Evolutionary conservation across 2,797 vertebrate genomes (phyloP), one percentile per base, ranked within the genome.

Genomic region (Synaphobranchus kaupii): DNA sequence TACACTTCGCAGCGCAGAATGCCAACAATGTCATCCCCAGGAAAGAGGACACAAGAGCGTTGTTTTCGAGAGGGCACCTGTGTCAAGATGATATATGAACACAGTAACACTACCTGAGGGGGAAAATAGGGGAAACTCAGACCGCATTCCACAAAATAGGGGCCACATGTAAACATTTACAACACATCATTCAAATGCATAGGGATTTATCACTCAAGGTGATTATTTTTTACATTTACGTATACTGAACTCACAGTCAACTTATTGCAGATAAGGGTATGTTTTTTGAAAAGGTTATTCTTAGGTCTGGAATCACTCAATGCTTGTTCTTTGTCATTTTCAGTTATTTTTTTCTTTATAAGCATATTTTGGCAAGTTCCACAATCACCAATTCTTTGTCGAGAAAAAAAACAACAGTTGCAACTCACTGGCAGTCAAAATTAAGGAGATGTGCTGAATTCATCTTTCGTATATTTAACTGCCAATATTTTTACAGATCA

Each of bases 21-120:
- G 90, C 86, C 91, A 93, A 93, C 93, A 92, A 92, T 94, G 93
- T 92, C 92, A 92, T 93, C 92, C 63, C 90, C 85, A 66, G 17
- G 90, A 89, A 92, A 93, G 90, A 63, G 92, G 90, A 88, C 90
- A 90, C 39, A 88, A 87, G 50, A 80, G 48, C 88, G 89, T 92
- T 93, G 94, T 94, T 91, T 93, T 92, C 31, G 58, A 94, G 94
- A 93, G 92, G 93, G 92, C 94, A 92, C 93, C 93, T 84, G 44
- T 94, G 95, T 94, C 95, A 95, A 92, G 89, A 94, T 96, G 95
- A 96, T 96, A 90, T 95, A 96, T 96, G 95, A 92, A 92, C 9
- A 39, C 89, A 90, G 95, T 95, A 96, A 96, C 91, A 93, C 90
- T 94, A 96, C 89, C 94, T 95, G 89, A 66, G 89, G 48, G 90